Base-by-base conservation (phyloP, 2,113 vertebrate species). In the Alectura lathami region DNA sequence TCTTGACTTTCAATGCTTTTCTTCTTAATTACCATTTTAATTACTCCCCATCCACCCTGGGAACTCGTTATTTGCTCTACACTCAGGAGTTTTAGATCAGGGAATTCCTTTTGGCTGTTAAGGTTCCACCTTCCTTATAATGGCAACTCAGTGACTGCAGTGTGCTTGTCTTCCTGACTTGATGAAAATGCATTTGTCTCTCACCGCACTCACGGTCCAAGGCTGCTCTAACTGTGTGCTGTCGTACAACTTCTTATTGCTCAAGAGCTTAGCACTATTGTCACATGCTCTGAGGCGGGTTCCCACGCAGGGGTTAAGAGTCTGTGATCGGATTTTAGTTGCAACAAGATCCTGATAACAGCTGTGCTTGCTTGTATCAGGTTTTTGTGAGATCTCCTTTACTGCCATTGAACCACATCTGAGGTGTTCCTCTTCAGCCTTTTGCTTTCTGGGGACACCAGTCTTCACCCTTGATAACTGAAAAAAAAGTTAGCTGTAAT, bases 1-100 rank as follows among this genome's bases (percentile, higher is more conserved):
- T 83, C 47, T 92, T 91, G 59, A 77, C 47, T 90, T 88, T 38
- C 32, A 74, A 2, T 77, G 30, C 11, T 72, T 85, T 89, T 92
- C 77, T 64, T 83, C 45, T 81, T 84, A 73, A 86, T 79, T 87
- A 34, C 43, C 48, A 74, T 91, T 89, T 67, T 59, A 92, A 94
- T 88, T 84, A 50, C 45, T 90, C 20, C 22, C 50, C 20, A 69
- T 57, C 27, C 4, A 23, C 47, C n/a, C 38, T 90, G 45, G 50
- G 67, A 91, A 67, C 64, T 67, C 40, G 21, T 26, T 81, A 23
- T 74, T 83, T 47, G 26, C 64, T 86, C 73, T 92, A 69, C 9
- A 51, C 84, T 56, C 30, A 51, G 54, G 30, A 78, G 42, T 43
- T 63, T 34, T 81, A 70, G 74, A 76, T 78, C 86, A 51, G 91